phyloP scores from a whole-genome alignment of 2,113 vertebrate genomes.

The Austrofundulus limnaeus region DNA sequence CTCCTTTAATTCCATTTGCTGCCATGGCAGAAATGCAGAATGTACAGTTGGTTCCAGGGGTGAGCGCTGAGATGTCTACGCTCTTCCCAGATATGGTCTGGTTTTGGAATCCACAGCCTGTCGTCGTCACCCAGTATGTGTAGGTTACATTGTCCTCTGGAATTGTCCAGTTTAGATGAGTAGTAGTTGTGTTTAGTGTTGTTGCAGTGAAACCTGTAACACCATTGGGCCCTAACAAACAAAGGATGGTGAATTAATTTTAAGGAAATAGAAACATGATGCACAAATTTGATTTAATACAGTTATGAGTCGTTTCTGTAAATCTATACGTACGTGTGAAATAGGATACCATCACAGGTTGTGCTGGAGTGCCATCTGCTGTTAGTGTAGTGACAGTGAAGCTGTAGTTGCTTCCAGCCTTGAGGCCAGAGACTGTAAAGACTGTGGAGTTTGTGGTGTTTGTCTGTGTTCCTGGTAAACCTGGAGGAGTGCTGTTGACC shows the following conservation, averaged over 20 bases:
- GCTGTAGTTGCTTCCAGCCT: constrained; percentile 65
- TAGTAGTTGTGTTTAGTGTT: constrained; percentile 49
- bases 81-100: accelerated
- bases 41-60: constrained; percentile 50
- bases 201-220: background rate
- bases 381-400: constrained; percentile 60
- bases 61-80: constrained; percentile 32
- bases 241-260: background rate
- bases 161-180: constrained; percentile 42
- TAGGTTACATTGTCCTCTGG: constrained; percentile 40
- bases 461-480: too few relatives aligned
- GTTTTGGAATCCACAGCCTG: constrained; percentile 25
- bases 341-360: constrained; percentile 28
- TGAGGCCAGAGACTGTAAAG: constrained; percentile 19
- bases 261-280: background rate
- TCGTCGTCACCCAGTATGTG: constrained; percentile 40
- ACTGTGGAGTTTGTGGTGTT: background rate
- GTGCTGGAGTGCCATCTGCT: constrained; percentile 52
- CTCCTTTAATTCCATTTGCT: constrained; percentile 22
- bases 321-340: constrained; percentile 63
- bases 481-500: background rate
- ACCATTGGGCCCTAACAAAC: constrained; percentile 53
- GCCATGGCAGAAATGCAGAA: constrained; percentile 60
- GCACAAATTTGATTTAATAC: background rate
- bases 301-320: background rate